Evolutionary conservation across 2,888 invertebrate species (phyloP), one percentile per base, ranked within the genome.

Genomic region (Myopa tessellatipennis): DNA sequence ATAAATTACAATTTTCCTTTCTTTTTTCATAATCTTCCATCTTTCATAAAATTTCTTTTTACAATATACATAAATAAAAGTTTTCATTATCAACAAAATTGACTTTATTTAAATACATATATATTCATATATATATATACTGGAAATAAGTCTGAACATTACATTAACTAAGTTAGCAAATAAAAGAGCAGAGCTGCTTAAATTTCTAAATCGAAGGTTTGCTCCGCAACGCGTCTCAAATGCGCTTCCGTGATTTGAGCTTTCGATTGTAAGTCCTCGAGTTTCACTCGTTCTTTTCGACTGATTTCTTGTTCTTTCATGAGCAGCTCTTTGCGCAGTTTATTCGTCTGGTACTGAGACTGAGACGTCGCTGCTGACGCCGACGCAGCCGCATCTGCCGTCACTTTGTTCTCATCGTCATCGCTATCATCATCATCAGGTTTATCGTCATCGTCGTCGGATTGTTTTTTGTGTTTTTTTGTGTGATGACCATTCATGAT

Each of bases 171-270:
- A 26, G 2, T 26, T 26, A 26, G 26, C 26, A 26, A 26, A 26
- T 26, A 26, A 26, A 26, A 26, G n/a, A 16, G 50, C 26, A 67
- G n/a, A 52, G 50, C 74, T 58, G n/a, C 82, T 83, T 83, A 86
- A 82, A 87, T 84, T 36, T 83, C 82, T 76, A 88, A 78, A 34
- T 81, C 77, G 69, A 87, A 79, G 4, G 78, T 75, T 63, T 84
- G 77, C 12, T 81, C 78, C 4, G 85, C 82, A 63, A 85, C 78
- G 6, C 81, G 80, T 78, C 83, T 79, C 40, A 88, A 79, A 78
- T 83, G 80, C 5, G 77, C 72, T 74, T 87, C 87, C 34, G 74
- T 76, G 10, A 71, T 76, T 55, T 74, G 75, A 40, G 67, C 68
- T 52, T 38, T 58, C 16, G 68, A 65, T 38, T 69, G 65, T 4